Evolutionary conservation across 2,797 vertebrate genomes (phyloP), one percentile per base, ranked within the genome.

Genomic region (Chanos chanos): DNA sequence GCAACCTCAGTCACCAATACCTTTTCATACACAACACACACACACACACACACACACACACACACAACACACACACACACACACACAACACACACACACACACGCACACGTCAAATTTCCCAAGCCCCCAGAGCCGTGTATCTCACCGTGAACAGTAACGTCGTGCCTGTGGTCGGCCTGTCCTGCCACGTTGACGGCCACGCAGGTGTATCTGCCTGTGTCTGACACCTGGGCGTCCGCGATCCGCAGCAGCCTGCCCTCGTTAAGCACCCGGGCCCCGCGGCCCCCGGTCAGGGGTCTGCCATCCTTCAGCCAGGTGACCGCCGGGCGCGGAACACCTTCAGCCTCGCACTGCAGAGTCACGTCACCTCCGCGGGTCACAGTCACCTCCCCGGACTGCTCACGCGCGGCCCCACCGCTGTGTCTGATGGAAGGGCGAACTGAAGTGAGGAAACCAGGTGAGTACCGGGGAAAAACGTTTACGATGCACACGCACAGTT

Each of bases 291-390:
- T 62, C 69, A 98, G 68, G 0, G 88, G 89, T n/a, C 40, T 88
- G 0, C 95, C 94, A 0, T 99, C 97, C 74, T 94, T 98, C 78
- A 96, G 82, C 97, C 97, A 99, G 0, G 81, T 87, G 63, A 99
- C 33, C 0, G 87, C 76, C 0, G 97, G 96, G 1, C 77, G 86
- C 1, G 96, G 97, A n/a, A 89, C 49, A 0, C 97, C 97, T 3
- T 90, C 88, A 0, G 81, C 92, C 28, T 87, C 82, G 12, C 97
- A 99, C 59, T 90, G 90, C 34, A 99, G 75, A 7, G 87, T 91
- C 51, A 95, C 6, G 1, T 88, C 84, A 0, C 84, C 89, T 13
- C 93, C 94, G 43, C 83, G 88, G 0, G 75, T 86, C 36, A 94
- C 83, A 0, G 67, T 70, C 0, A 94, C 52, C 22, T 94, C 92